Evolutionary conservation across 2,113 vertebrate species (phyloP), one percentile per base, ranked within the genome.

Genomic region (Barbus barbus): DNA sequence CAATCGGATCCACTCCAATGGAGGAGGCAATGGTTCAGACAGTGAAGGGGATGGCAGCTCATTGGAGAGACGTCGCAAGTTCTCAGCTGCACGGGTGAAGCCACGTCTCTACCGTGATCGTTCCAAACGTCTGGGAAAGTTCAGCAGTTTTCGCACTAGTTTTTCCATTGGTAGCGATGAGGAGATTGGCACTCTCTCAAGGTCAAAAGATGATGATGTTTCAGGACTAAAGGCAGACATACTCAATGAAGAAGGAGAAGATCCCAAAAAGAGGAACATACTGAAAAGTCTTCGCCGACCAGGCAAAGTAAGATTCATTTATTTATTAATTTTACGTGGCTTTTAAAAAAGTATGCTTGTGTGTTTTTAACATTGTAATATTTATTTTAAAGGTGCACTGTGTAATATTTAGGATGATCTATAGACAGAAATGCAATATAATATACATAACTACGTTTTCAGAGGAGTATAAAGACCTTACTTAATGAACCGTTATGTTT

Each of bases 1-100:
- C 58, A 99, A 98, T 93, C 96, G 97, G 77, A 92, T 96, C 53
- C 95, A 98, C 9, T 94, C 98, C 1, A 99, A 98, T 0, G 94
- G 95, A 0, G 92, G 95, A 0, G 95, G 97, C 67, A 98, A 98
- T 0, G 97, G 97, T 58, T 99, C 97, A 0, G 98, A 99, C 92
- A 98, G 97, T 3, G 98, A 99, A 85, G 96, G 96, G 61, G 98
- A 99, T 92, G 97, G 93, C 1, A 91, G 97, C 89, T 99, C 98
- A 1, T 48, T 99, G 83, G 98, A 99, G 80, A 93, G 98, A 0
- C 94, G 94, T 33, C 94, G 96, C 2, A 96, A 96, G 80, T 92
- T 94, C 0, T 95, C 94, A 0, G 94, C 96, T 0, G 91, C 90
- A 0, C 93, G 92, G 0, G 92, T 94, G 81, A 98, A 98, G n/a